A percentile compares a stretch with the other conserved stretches of the same genome.
phyloP scores from a whole-genome alignment of 2,113 vertebrate genomes.

The Drymodes brunneopygia region DNA sequence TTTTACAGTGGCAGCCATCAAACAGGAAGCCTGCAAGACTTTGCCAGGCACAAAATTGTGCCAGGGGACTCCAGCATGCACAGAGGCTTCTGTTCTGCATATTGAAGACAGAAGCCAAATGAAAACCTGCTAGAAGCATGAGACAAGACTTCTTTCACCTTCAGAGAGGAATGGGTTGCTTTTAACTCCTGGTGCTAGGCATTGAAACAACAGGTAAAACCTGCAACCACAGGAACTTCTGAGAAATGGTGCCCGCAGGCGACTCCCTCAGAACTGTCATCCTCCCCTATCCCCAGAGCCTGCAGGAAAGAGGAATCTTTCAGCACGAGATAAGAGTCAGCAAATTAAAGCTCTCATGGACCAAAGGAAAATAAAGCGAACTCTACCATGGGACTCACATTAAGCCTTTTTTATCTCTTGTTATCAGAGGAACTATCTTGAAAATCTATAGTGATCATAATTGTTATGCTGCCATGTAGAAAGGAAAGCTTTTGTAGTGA shows the following conservation, averaged over 20 bases:
- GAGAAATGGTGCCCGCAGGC: slow-evolving; percentile 16
- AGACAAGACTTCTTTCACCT: neutral
- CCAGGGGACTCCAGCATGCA: neutral
- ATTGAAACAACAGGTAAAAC: slow-evolving; percentile 26
- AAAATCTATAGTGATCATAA: neutral
- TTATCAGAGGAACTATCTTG: neutral
- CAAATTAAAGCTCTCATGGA: slow-evolving; percentile 25
- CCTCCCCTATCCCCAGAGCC: neutral
- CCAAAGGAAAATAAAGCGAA: slow-evolving; percentile 33
- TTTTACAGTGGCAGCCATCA: neutral
- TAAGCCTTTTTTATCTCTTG: neutral
- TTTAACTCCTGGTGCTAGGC: neutral
- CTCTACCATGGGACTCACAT: neutral
- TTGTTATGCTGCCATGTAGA: neutral
- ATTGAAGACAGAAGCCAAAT: neutral
- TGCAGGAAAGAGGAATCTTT: neutral
- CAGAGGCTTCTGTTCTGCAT: neutral
- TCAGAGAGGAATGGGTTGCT: neutral
- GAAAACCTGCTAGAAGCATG: neutral
- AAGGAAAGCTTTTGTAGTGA: neutral
- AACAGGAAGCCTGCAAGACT: neutral
- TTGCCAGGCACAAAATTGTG: neutral
- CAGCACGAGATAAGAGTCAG: slow-evolving; percentile 2
- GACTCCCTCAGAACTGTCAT: slow-evolving; percentile 1
- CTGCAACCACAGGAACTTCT: neutral